Base-by-base conservation (phyloP, 2,797 vertebrate species). In the Aulostomus chinensis region DNA sequence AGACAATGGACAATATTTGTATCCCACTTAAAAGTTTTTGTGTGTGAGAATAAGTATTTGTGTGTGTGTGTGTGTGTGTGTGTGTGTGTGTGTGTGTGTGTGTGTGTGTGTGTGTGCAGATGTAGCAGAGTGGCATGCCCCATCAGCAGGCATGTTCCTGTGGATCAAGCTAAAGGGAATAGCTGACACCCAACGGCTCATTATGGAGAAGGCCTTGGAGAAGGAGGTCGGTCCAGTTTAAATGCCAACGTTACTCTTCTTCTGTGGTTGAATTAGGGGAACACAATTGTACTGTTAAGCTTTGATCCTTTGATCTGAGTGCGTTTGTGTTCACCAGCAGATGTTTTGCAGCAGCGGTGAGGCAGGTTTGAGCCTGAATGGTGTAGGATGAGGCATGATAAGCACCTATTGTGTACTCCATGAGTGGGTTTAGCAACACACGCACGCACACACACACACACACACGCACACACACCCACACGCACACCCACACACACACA, bases 121-220 rank as follows among this genome's bases (percentile, higher is more conserved):
- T 63, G 68, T 94, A 29, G 92, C 91, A 33, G 93, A 96, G 53
- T 93, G 94, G 94, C 84, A 93, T 34, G 7, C 51, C 42, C 91
- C 91, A 1, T 78, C 80, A 6, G 91, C 90, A 9, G 92, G 93
- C 55, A 91, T 95, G 88, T 93, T 95, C 88, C 72, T 94, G 42
- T 94, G 92, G 93, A 78, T 96, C 80, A 94, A 89, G 78, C 49
- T 93, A 12, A 96, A 92, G 47, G 86, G 89, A 46, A 70, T 89
- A 17, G 37, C 80, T 5, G 91, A 95, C 67, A 91, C 85, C 39
- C 73, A 89, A 25, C 58, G 87, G 55, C 82, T 93, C 62, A 93
- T 93, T 31, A 90, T 80, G 81, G 72, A 93, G 80, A 94, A 92
- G 73, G 92, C 90, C 1, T 28, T 84, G 13, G 79, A 93, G 58